Evolutionary conservation across 2,797 vertebrate species (phyloP).

Genomic region (Botia almorhae): DNA sequence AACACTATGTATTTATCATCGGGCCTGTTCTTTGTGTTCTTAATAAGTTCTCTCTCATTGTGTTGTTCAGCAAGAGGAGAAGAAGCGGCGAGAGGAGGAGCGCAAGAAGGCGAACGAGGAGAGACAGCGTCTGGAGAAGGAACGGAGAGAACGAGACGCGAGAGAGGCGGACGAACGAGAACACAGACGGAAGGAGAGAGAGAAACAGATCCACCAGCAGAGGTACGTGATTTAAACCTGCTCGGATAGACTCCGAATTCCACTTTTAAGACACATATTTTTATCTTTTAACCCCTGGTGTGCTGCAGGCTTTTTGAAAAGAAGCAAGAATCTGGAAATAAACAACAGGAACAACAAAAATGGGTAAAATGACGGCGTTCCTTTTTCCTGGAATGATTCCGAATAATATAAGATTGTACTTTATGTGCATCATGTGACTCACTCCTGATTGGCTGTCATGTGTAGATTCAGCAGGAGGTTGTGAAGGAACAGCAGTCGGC

Average conservation of each 20-base stretch:
- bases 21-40: background rate
- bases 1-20: background rate
- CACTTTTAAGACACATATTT: background rate
- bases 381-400: background rate
- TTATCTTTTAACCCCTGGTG: background rate
- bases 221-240: constrained; percentile 72
- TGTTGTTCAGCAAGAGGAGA: constrained; percentile 83
- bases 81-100: constrained; percentile 79
- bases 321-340: constrained; percentile 45
- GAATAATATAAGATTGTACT: background rate
- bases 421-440: background rate
- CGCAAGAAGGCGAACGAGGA: constrained; percentile 71
- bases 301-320: constrained; percentile 56
- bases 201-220: constrained; percentile 74
- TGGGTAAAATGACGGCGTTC: constrained; percentile 32
- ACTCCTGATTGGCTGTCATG: background rate
- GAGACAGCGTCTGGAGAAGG: constrained; percentile 74
- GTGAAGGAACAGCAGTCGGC: background rate
- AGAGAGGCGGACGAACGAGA: constrained; percentile 78
- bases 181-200: constrained; percentile 72
- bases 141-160: constrained; percentile 80
- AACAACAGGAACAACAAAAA: constrained; percentile 26
- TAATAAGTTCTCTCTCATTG: constrained; percentile 2
- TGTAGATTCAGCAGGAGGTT: background rate
- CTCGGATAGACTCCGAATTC: too few relatives aligned